Evolutionary conservation across 2,888 invertebrate genomes (phyloP), one percentile per base, ranked within the genome.

Genomic region (Eretmocerus hayati): DNA sequence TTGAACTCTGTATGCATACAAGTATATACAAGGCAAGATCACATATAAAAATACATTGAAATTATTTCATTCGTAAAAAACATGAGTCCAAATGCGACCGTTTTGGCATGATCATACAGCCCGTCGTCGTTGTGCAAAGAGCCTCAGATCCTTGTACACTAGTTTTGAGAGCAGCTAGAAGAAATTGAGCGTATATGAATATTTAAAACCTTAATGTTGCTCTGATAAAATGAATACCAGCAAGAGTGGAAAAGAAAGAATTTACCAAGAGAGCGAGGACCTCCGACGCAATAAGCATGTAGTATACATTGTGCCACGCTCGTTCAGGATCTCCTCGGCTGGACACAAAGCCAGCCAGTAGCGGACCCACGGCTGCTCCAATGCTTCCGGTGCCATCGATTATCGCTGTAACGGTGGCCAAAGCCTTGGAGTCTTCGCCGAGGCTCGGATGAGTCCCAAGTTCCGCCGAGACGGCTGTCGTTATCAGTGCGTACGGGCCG

Each of bases 321-420:
- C 74, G 66, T 9, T 48, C 42, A 2, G 47, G 42, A 30, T 48
- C 32, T 56, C 75, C 72, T 39, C 65, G 64, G 20, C 62, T 59
- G 0, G 88, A 87, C 9, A 92, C 83, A 39, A 89, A 78, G 42
- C 88, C 95, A 2, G 89, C 94, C 47, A 96, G 65, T 59, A 94
- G 74, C 0, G 96, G 96, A 0, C 96, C 95, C 18, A 95, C 77
- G 1, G 95, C 95, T 38, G 95, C 95, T 46, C 95, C 90, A 48
- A 90, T 80, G 52, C 90, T 90, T 6, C 96, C 95, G 0, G 95
- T 95, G 38, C 96, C 96, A 72, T 96, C 96, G 38, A 96, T 95
- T 60, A 96, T 94, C 19, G 95, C 92, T 0, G 95, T 92, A n/a
- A 96, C 95, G 0, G 96, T 96, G 6, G 96, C 94, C 50, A 96